phyloP scores from a whole-genome alignment of 2,797 vertebrate species.

The Enteromius trimaculatus region DNA sequence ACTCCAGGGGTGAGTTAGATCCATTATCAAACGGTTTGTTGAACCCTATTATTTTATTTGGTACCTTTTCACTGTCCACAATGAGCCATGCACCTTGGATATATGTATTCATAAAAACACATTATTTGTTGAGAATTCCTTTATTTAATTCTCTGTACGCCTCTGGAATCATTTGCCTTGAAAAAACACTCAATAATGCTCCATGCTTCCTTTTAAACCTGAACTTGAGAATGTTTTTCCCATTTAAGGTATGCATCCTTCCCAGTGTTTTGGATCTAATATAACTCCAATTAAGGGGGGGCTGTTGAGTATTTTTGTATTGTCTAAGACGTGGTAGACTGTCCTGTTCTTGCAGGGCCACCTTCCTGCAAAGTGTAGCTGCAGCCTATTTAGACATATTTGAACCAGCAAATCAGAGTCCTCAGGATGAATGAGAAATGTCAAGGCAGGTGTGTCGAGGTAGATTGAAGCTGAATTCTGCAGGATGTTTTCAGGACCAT shows the following conservation, averaged over 20 bases:
- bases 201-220: slow-evolving; percentile 8
- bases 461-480: neutral
- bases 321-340: neutral
- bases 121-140: neutral
- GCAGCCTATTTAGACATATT: neutral
- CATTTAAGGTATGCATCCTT: slow-evolving; percentile 75
- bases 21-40: slow-evolving; percentile 18
- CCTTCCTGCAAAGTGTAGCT: neutral
- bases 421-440: neutral
- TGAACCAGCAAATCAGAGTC: neutral
- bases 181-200: neutral
- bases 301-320: neutral
- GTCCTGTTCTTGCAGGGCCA: neutral
- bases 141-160: neutral
- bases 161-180: neutral
- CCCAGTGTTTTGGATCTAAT: neutral
- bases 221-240: slow-evolving; percentile 70
- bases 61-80: neutral
- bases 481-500: neutral
- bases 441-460: neutral
- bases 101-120: neutral
- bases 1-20: slow-evolving; percentile 62
- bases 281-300: neutral
- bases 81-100: slow-evolving; percentile 6
- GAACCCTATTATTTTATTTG: slow-evolving; percentile 30